Percentiles rank a stretch among this genome's conserved stretches.
Conservation (phyloP, 2,888 invertebrate genomes). For the Ernsta delagoae region DNA sequence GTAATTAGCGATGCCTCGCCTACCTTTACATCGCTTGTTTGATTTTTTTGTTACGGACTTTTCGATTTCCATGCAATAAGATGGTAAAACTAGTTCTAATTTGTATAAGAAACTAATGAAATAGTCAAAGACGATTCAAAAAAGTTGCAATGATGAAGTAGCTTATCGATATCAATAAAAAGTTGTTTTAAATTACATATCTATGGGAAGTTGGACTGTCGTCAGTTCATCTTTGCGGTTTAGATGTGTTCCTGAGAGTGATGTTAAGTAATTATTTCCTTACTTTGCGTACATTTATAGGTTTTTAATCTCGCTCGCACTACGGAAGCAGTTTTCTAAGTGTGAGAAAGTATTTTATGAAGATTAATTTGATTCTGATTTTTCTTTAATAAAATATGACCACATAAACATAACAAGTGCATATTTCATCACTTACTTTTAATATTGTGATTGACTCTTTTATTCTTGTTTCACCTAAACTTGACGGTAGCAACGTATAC, state of each 20-base stretch:
- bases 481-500: neutral
- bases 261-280: conserved; percentile 16
- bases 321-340: neutral
- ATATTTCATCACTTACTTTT: neutral
- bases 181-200: neutral
- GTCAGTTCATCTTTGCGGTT: conserved; percentile 17
- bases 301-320: neutral
- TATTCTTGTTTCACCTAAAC: neutral
- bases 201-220: conserved; percentile 20
- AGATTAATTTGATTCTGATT: no score
- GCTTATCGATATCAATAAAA: no score
- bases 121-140: no score
- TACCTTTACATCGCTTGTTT: conserved; percentile 1
- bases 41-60: conserved; percentile 39
- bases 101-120: neutral
- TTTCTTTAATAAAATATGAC: no score
- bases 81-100: no score
- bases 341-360: neutral
- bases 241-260: conserved; percentile 15
- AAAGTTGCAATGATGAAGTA: no score
- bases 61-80: conserved; percentile 42
- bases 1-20: conserved; percentile 20
- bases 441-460: neutral
- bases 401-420: neutral
- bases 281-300: no score